Evolutionary conservation across 1,140 invertebrate genomes (phyloP), one percentile per base, ranked within the genome.

Genomic region (Drosophila serrata): DNA sequence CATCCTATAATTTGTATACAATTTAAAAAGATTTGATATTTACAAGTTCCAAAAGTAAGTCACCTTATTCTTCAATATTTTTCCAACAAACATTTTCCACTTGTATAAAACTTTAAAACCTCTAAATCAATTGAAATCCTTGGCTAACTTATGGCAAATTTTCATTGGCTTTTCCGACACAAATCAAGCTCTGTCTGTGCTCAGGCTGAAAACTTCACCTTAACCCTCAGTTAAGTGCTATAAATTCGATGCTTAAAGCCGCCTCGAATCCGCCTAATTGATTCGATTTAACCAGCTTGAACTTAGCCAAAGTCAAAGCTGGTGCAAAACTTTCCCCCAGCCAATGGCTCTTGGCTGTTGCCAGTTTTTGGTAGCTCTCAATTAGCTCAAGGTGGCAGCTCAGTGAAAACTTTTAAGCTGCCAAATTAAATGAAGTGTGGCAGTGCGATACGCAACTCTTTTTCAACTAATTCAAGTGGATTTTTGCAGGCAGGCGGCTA

Each of bases 391-490:
- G 75, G 75, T 78, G 73, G 59, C 42, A 67, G 49, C 51, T 70
- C 45, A 78, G 57, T 70, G 64, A 78, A 78, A 78, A 78, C 75
- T 78, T 78, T 78, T 78, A 78, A 78, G 75, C 75, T 78, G 64
- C 75, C 65, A 78, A 70, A 70, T 78, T 78, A 78, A 78, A 78
- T 78, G 75, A 78, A 70, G 56, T 62, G 74, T 70, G 53, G 46
- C 58, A 22, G 53, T 37, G 51, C 35, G 62, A 65, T 53, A 75
- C 80, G 81, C 75, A 86, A 81, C 69, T 87, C 19, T 82, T 53
- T n/a, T 15, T 42, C 37, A 37, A 37, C 40, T 37, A 39, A 51
- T 57, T 39, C 63, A n/a, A 13, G 37, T 13, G 42, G 57, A 74
- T 68, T 68, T 68, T 61, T 29, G 12, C 53, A 29, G 35, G 75